These are phyloP conservation scores for Linepithema humile DNA, from an alignment of 1,140 invertebrate species.

Conservation along the genomic window DNA sequence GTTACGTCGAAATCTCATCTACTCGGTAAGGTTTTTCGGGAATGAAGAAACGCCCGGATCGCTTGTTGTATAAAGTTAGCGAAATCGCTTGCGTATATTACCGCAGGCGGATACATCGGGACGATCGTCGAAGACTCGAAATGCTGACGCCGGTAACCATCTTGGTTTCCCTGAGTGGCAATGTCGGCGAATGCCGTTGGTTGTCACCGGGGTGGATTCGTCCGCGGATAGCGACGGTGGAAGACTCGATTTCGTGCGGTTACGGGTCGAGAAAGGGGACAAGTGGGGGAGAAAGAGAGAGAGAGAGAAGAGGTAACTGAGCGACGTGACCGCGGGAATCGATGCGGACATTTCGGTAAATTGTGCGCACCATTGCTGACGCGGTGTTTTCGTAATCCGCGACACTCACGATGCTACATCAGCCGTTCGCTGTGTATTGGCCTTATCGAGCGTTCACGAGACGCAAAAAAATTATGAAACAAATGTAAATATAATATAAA, in stretches of 20 bases:
- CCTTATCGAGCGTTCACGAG: background rate
- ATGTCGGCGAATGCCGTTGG: constrained; percentile 67
- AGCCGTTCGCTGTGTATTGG: constrained; percentile 21
- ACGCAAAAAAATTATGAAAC: background rate
- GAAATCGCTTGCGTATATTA: constrained; percentile 11
- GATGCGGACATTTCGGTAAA: constrained; percentile 61
- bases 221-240: constrained; percentile 26
- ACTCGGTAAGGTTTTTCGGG: no score
- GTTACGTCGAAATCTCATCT: no score
- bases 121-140: constrained; percentile 52
- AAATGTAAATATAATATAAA: background rate
- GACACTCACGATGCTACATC: constrained; percentile 21
- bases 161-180: constrained; percentile 71
- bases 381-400: constrained; percentile 67
- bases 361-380: constrained; percentile 68
- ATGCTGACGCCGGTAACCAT: constrained; percentile 73
- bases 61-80: background rate
- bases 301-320: constrained; percentile 34
- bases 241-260: constrained; percentile 40
- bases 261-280: constrained; percentile 18
- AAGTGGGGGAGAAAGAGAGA: background rate
- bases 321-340: constrained; percentile 70
- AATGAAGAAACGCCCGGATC: no score
- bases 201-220: constrained; percentile 58
- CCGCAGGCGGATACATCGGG: constrained; percentile 21